A percentile compares a stretch with the other conserved stretches of the same genome.
Conservation (phyloP, 2,888 invertebrate genomes). For the Noctua janthina region DNA sequence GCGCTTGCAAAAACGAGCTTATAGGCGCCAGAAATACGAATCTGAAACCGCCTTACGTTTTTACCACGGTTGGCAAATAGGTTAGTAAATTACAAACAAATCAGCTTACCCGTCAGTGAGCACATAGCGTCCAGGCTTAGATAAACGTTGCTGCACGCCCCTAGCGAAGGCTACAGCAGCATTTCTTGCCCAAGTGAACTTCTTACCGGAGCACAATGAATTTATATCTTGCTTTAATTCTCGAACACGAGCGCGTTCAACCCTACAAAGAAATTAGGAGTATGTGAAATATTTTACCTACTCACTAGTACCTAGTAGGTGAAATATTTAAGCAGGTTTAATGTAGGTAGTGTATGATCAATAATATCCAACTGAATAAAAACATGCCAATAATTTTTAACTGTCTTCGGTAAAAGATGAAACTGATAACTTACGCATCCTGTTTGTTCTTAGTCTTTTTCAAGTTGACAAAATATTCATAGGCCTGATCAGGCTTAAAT, state of each 20-base stretch:
- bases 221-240: constrained; percentile 79
- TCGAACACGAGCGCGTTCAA: constrained; percentile 70
- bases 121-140: constrained; percentile 78
- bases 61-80: not conserved
- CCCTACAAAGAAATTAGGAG: constrained; percentile 14
- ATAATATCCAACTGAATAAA: not conserved
- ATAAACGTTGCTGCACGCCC: constrained; percentile 83
- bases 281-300: not conserved
- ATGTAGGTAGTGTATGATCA: not conserved
- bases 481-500: constrained; percentile 87
- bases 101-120: constrained; percentile 82
- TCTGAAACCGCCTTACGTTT: not conserved
- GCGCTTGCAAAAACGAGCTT: not conserved
- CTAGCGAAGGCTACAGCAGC: constrained; percentile 85
- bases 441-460: constrained; percentile 79
- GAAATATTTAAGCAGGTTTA: not conserved
- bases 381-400: not conserved
- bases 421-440: constrained; percentile 70
- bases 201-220: constrained; percentile 78
- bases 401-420: not conserved
- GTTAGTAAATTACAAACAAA: not conserved
- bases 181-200: constrained; percentile 84
- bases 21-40: not conserved
- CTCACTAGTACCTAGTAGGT: not conserved
- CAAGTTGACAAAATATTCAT: constrained; percentile 85